Evolutionary conservation across 2,888 invertebrate genomes (phyloP).

Genomic region (Melitaea athalia): DNA sequence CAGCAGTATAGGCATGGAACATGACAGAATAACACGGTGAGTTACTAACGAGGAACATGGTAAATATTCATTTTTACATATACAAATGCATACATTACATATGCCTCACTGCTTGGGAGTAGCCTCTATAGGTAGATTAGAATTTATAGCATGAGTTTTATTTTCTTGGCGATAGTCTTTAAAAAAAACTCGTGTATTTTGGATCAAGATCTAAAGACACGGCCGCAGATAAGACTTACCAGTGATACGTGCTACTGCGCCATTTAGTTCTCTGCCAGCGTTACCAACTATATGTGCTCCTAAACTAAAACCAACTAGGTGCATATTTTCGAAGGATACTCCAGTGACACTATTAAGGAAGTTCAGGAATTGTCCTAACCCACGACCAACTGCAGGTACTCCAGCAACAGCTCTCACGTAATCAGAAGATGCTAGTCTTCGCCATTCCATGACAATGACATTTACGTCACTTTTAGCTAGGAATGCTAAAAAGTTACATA

Average conservation of each 20-base stretch:
- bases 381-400: constrained; percentile 54
- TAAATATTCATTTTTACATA: too few species aligned
- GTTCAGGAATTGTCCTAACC: constrained; percentile 51
- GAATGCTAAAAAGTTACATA: constrained; percentile 45
- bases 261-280: constrained; percentile 58
- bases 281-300: constrained; percentile 71
- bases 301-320: constrained; percentile 72
- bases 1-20: too few species aligned
- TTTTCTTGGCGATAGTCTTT: too few species aligned
- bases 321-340: constrained; percentile 53
- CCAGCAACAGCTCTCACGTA: constrained; percentile 53
- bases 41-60: too few species aligned
- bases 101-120: too few species aligned
- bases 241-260: constrained; percentile 60
- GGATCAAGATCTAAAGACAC: too few species aligned
- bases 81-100: too few species aligned
- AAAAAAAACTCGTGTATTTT: too few species aligned
- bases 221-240: constrained; percentile 50
- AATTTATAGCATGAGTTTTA: too few species aligned
- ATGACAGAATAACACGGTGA: too few species aligned
- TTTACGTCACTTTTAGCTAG: constrained; percentile 51
- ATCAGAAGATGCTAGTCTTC: constrained; percentile 47
- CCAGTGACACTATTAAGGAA: constrained; percentile 41
- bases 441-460: constrained; percentile 60
- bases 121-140: too few species aligned